Conservation (phyloP, 2,888 invertebrate species). For the Phymatocera aterrima region DNA sequence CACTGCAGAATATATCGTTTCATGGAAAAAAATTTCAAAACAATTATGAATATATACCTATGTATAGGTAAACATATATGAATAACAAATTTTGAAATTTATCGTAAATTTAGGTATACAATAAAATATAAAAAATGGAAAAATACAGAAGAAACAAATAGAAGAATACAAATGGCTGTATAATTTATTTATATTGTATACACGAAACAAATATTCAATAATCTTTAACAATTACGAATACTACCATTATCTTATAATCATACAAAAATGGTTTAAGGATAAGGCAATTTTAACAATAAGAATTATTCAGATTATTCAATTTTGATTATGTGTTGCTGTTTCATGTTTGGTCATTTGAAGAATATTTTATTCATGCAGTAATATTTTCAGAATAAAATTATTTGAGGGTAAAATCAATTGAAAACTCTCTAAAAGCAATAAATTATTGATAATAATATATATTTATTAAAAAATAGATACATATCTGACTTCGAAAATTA, state of each 20-base stretch:
- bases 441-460: slow-evolving; percentile 21
- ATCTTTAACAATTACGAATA: slow-evolving; percentile 1
- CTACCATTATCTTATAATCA: slow-evolving; percentile 33
- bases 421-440: slow-evolving; percentile 1
- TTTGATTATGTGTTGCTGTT: no score
- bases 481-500: slow-evolving; percentile 31
- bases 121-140: not conserved
- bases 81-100: no score
- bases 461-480: slow-evolving; percentile 46
- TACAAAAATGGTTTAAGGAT: slow-evolving; percentile 25
- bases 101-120: not conserved
- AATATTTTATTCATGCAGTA: no score
- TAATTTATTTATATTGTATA: slow-evolving; percentile 30
- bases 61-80: no score
- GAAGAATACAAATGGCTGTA: not conserved
- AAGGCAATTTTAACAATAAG: slow-evolving; percentile 39
- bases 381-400: not conserved
- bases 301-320: slow-evolving; percentile 31
- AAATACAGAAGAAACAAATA: not conserved
- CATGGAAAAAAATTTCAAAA: no score
- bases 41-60: no score
- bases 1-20: no score
- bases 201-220: not conserved
- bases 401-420: not conserved
- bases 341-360: no score